Base-by-base conservation (phyloP, 2,888 invertebrate species). In the Drosophila subquinaria region DNA sequence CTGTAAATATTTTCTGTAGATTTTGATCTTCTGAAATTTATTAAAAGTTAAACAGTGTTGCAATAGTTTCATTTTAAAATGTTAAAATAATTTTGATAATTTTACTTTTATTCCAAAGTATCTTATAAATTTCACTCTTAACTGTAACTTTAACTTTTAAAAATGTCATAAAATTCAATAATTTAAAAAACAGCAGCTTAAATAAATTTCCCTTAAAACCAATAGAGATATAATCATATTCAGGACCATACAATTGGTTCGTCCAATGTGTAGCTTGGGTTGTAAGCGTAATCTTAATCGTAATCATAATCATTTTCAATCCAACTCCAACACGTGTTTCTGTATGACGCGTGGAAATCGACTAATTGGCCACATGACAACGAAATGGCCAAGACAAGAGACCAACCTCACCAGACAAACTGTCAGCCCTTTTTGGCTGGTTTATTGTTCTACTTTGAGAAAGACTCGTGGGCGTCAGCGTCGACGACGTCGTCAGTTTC, bases 361-460 rank as follows among this genome's bases (percentile, higher is more conserved):
- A 50, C 74, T 69, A 79, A 76, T 79, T 74, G 75, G 61, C 60
- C 75, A 64, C 43, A 64, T 69, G 74, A 78, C 74, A 69, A 57
- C 59, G 27, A 23, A 17, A 56, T 10, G 5, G 17, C 17, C 30
- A 48, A 38, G n/a, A 6, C 6, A 11, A 15, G 8, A 6, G 42
- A 17, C 33, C 56, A 62, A 47, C 15, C 38, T n/a, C 59, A 38
- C 17, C 76, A 83, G 88, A 86, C 83, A 86, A 68, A 68, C 65
- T 80, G 83, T 82, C 87, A 82, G 83, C 83, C 82, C 83, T 82
- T 88, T 85, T 62, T 59, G 65, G 56, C 30, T 30, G 30, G 30
- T 73, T 81, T 69, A 73, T 81, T 87, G 61, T 82, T 75, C 79
- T 60, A 84, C 66, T 76, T 81, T 50, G 45, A 27, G 30, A 50